Conservation (phyloP, 2,113 vertebrate genomes). For the Mohoua ochrocephala region DNA sequence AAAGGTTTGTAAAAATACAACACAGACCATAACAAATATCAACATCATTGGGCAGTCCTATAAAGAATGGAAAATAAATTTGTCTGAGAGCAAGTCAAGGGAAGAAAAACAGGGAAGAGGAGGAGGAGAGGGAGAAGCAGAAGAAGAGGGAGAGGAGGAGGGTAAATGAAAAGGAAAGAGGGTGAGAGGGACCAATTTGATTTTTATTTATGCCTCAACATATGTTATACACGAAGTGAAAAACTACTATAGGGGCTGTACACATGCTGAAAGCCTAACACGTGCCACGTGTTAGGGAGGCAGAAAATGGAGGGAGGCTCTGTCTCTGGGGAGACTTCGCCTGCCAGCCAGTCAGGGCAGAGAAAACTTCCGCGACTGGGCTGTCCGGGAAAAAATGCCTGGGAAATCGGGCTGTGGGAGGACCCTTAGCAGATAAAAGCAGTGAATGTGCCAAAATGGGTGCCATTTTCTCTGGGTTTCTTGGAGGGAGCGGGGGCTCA, state of each 20-base stretch:
- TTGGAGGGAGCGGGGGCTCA: fast-evolving
- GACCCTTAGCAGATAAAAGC: neutral
- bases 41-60: neutral
- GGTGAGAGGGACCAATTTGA: neutral
- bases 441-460: fast-evolving
- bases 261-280: neutral
- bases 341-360: neutral
- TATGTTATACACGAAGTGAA: neutral
- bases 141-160: neutral
- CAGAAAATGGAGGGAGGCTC: neutral
- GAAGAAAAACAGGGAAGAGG: neutral
- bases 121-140: neutral
- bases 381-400: neutral
- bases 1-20: neutral
- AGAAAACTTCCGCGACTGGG: neutral
- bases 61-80: slow-evolving; percentile 21
- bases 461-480: neutral
- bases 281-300: too few species aligned
- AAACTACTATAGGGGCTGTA: neutral
- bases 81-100: neutral
- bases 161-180: neutral
- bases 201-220: neutral
- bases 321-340: neutral
- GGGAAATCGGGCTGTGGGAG: neutral
- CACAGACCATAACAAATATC: neutral